phyloP scores from a whole-genome alignment of 2,797 vertebrate genomes.

The Petrocephalus schoutedeni region DNA sequence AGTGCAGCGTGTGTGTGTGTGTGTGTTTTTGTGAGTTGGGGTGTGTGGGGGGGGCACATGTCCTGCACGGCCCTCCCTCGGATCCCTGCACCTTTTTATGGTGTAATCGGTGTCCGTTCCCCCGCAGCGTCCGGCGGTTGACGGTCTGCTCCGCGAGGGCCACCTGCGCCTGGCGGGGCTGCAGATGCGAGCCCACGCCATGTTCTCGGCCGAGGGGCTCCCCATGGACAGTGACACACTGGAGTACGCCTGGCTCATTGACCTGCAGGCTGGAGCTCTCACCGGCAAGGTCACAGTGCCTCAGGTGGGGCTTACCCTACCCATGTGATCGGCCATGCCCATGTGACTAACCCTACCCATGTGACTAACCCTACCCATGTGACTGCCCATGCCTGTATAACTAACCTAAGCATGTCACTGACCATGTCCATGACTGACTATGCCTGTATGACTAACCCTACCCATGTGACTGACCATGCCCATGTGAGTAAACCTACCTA shows the following conservation, averaged over 20 bases:
- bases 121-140: conserved; percentile 78
- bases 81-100: neutral
- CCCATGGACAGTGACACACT: conserved; percentile 81
- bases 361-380: no score
- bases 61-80: neutral
- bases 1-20: neutral
- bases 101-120: neutral
- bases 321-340: neutral
- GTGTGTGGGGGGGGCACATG: neutral
- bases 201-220: conserved; percentile 92
- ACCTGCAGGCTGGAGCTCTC: conserved; percentile 86
- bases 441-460: neutral
- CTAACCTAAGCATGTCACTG: neutral
- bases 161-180: conserved; percentile 88
- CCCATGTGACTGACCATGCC: neutral
- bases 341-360: neutral
- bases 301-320: conserved; percentile 65
- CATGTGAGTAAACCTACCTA: neutral
- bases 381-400: neutral
- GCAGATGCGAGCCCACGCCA: conserved; percentile 92
- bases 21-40: neutral
- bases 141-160: conserved; percentile 84
- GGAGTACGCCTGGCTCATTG: conserved; percentile 96
- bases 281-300: conserved; percentile 86
- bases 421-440: neutral